These are phyloP conservation scores for Harmothoe impar DNA, from an alignment of 2,888 invertebrate genomes.

Conservation along the genomic window DNA sequence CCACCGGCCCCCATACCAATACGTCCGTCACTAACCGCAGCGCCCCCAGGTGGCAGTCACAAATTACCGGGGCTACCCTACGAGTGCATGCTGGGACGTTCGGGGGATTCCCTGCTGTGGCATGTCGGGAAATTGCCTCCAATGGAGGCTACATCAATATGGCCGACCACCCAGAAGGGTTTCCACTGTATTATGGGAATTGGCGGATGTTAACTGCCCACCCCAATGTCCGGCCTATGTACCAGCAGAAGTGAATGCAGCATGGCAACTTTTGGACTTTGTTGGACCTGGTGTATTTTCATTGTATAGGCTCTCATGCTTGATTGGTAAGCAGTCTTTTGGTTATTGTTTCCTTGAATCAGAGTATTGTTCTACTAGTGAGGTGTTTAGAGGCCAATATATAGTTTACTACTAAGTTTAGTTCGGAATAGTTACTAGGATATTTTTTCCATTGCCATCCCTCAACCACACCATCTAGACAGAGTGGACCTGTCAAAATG, in stretches of 20 bases:
- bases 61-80: slow-evolving; percentile 26
- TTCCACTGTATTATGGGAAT: neutral
- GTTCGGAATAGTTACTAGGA: too few species aligned
- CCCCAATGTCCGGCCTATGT: neutral
- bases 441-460: too few species aligned
- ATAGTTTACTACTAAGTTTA: too few species aligned
- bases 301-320: too few species aligned
- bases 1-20: neutral
- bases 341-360: too few species aligned
- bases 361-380: too few species aligned
- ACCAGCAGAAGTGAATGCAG: neutral
- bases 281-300: too few species aligned
- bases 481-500: too few species aligned
- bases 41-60: slow-evolving; percentile 1
- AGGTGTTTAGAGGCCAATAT: too few species aligned
- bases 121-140: slow-evolving; percentile 42
- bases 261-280: too few species aligned
- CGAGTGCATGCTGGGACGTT: neutral
- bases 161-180: neutral
- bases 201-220: slow-evolving; percentile 1
- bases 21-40: neutral
- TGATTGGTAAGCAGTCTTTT: too few species aligned
- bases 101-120: neutral
- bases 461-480: too few species aligned
- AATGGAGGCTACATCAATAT: neutral